A percentile compares a stretch with the other conserved stretches of the same genome.
phyloP scores from a whole-genome alignment of 1,140 invertebrate species.

The Drosophila watanabei region DNA sequence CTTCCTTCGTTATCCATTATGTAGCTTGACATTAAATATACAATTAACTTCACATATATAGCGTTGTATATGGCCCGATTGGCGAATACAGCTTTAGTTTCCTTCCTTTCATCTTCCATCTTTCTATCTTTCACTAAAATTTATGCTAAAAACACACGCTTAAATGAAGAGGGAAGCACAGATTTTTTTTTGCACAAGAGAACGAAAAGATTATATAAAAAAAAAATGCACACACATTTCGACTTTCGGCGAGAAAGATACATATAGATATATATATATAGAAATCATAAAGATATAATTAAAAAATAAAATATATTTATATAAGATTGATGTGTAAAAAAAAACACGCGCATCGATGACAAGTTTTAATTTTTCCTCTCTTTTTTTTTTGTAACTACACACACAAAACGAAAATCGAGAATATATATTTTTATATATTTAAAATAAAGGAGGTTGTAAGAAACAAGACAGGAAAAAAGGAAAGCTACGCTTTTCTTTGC shows the following conservation, averaged over 20 bases:
- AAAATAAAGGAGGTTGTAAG: constrained; percentile 21
- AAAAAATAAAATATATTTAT: constrained; percentile 60
- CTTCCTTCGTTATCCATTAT: constrained; percentile 38
- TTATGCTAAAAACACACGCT: constrained; percentile 84
- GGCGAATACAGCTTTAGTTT: constrained; percentile 52
- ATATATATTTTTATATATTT: constrained; percentile 14
- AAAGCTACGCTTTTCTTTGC: constrained; percentile 49
- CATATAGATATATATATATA: background rate
- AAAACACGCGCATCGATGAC: constrained; percentile 19
- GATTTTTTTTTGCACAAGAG: constrained; percentile 79
- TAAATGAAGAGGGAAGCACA: constrained; percentile 84
- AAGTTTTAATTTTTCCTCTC: background rate
- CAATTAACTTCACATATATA: constrained; percentile 67
- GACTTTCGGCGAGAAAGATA: constrained; percentile 45
- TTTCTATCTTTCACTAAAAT: constrained; percentile 72
- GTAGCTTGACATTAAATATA: constrained; percentile 81
- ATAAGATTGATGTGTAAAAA: constrained; percentile 35
- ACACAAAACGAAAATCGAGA: constrained; percentile 43
- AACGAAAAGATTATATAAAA: constrained; percentile 54
- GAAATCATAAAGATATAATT: constrained; percentile 55
- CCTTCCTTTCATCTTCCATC: constrained; percentile 8
- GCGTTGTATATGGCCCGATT: constrained; percentile 54
- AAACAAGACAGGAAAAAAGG: constrained; percentile 9
- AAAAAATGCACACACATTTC: constrained; percentile 47
- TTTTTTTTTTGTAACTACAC: constrained; percentile 52